Conservation (phyloP, 2,888 invertebrate species). For the Parochlus steinenii region DNA sequence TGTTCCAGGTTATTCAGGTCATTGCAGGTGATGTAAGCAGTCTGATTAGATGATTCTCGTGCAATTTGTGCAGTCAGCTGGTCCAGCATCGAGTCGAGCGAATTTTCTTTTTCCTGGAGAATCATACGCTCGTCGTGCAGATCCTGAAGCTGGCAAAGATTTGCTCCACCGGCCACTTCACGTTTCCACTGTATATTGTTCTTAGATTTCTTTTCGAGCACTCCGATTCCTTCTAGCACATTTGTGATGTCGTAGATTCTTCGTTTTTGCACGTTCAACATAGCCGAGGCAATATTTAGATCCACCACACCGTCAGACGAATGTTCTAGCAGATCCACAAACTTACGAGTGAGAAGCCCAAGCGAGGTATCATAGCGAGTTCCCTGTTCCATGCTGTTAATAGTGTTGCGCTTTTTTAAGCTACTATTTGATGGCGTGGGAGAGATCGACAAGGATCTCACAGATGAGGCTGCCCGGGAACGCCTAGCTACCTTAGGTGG, state of each 20-base stretch:
- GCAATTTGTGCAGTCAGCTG: conserved; percentile 49
- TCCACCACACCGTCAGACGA: conserved; percentile 83
- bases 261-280: conserved; percentile 82
- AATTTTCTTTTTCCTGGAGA: conserved; percentile 58
- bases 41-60: conserved; percentile 45
- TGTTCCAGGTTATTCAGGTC: conserved; percentile 72
- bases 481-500: conserved; percentile 10
- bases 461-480: conserved; percentile 11
- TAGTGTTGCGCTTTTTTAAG: too few species aligned
- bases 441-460: conserved; percentile 8
- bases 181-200: conserved; percentile 96
- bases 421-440: neutral
- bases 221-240: conserved; percentile 88
- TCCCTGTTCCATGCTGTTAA: too few species aligned
- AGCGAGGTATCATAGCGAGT: conserved; percentile 72
- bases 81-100: conserved; percentile 53
- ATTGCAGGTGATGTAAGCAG: conserved; percentile 85
- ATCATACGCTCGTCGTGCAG: conserved; percentile 45
- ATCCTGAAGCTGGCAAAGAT: conserved; percentile 17
- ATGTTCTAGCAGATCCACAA: conserved; percentile 73
- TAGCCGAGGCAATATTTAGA: conserved; percentile 75
- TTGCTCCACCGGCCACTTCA: too few species aligned
- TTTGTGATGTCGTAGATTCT: conserved; percentile 96
- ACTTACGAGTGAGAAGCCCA: conserved; percentile 88
- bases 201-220: conserved; percentile 91